These are phyloP conservation scores for Meiosimyza decipiens DNA, from an alignment of 2,888 invertebrate genomes.

Conservation along the genomic window DNA sequence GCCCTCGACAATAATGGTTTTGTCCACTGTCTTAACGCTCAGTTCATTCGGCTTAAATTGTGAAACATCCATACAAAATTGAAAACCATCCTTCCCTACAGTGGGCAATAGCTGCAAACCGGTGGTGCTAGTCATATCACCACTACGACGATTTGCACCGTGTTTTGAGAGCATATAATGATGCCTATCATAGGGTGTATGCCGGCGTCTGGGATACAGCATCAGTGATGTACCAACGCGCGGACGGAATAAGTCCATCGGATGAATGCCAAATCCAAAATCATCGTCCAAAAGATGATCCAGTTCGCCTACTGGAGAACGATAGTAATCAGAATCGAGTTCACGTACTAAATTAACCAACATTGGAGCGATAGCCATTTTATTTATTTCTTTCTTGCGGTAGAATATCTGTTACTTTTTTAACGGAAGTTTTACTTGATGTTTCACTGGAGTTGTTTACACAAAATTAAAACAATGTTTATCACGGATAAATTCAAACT, in stretches of 20 bases:
- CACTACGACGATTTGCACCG: constrained; percentile 51
- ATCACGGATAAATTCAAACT: constrained; percentile 35
- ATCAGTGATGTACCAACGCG: constrained; percentile 48
- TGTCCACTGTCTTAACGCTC: constrained; percentile 81
- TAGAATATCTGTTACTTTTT: background rate
- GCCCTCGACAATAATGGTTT: constrained; percentile 78
- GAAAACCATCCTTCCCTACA: constrained; percentile 78
- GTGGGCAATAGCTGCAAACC: constrained; percentile 82
- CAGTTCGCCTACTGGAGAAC: constrained; percentile 21
- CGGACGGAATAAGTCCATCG: constrained; percentile 58
- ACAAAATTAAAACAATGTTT: background rate
- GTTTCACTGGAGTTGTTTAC: background rate
- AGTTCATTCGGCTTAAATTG: constrained; percentile 83
- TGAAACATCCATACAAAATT: constrained; percentile 79
- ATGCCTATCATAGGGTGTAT: constrained; percentile 74
- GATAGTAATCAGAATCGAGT: constrained; percentile 38
- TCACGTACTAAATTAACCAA: constrained; percentile 45
- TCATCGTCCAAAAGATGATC: constrained; percentile 49
- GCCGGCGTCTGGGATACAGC: constrained; percentile 69
- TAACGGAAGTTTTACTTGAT: background rate
- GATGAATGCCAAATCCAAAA: constrained; percentile 59
- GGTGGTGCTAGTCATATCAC: constrained; percentile 78
- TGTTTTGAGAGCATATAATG: constrained; percentile 46
- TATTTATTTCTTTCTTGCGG: constrained; percentile 9
- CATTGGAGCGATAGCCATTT: constrained; percentile 52